These are phyloP conservation scores for Ammodytes dubius DNA, from an alignment of 2,113 vertebrate species.

Conservation along the genomic window DNA sequence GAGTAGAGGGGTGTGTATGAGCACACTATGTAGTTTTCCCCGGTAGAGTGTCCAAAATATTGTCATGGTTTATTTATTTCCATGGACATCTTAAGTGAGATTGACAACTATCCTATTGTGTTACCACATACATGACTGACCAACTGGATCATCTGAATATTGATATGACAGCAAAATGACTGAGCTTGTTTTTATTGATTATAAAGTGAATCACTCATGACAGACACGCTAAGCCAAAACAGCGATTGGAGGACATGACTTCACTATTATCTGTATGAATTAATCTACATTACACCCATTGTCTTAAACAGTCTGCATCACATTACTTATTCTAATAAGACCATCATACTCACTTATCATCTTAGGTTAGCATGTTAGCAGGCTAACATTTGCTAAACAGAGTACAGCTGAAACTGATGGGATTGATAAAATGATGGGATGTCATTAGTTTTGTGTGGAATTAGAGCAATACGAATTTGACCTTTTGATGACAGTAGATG, in stretches of 20 bases:
- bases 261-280: not conserved
- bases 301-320: no score
- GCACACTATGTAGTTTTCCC: not conserved
- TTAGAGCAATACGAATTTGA: no score
- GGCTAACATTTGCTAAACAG: not conserved
- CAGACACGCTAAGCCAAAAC: not conserved
- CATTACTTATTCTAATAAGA: not conserved
- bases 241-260: not conserved
- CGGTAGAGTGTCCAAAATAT: slow-evolving; percentile 13
- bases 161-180: not conserved
- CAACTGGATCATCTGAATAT: not conserved
- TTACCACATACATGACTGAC: slow-evolving; percentile 3
- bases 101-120: not conserved
- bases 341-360: not conserved
- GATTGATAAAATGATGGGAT: not conserved
- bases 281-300: not conserved
- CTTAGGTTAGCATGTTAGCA: not conserved
- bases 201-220: slow-evolving; percentile 4
- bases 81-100: not conserved
- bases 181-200: not conserved
- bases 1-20: not conserved
- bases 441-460: not conserved
- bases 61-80: slow-evolving; percentile 12
- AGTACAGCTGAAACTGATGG: not conserved
- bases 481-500: no score